phyloP scores from a whole-genome alignment of 2,113 vertebrate genomes.

The Carassius auratus region DNA sequence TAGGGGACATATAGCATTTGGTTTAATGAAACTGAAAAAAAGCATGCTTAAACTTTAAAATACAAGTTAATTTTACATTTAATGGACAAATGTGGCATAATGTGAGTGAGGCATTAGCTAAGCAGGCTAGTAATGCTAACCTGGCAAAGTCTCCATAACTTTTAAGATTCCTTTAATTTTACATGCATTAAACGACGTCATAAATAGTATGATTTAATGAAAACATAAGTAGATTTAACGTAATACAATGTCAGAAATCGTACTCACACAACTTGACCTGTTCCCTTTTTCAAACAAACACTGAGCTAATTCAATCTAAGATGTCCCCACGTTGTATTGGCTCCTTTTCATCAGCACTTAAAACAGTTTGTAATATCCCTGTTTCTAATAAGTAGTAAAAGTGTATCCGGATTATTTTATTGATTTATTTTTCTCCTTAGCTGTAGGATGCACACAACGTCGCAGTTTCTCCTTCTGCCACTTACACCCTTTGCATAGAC shows the following conservation, averaged over 20 bases:
- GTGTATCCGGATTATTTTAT: slow-evolving; percentile 3
- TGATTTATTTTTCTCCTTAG: slow-evolving; percentile 40
- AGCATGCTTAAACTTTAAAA: background rate
- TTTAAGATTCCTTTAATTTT: background rate
- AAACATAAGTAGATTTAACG: background rate
- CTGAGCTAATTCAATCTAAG: slow-evolving; percentile 8
- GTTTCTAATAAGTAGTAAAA: slow-evolving; percentile 48
- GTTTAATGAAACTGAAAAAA: no score
- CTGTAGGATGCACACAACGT: slow-evolving; percentile 72
- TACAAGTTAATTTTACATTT: background rate
- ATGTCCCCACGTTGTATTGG: slow-evolving; percentile 30
- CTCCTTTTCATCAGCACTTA: slow-evolving; percentile 34
- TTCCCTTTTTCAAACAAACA: slow-evolving; percentile 49
- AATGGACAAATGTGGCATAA: slow-evolving; percentile 12
- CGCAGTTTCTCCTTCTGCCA: slow-evolving; percentile 76
- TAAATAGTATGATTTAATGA: background rate
- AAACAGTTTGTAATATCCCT: slow-evolving; percentile 50
- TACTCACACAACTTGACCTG: slow-evolving; percentile 56
- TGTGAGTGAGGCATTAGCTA: slow-evolving; percentile 36
- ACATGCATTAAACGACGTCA: background rate
- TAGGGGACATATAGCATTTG: background rate
- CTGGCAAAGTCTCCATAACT: slow-evolving; percentile 19
- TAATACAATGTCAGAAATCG: background rate
- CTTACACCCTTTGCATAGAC: slow-evolving; percentile 77
- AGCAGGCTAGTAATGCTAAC: slow-evolving; percentile 48